Evolutionary conservation across 1,140 invertebrate species (phyloP), one percentile per base, ranked within the genome.

Genomic region (Coelopa frigida): DNA sequence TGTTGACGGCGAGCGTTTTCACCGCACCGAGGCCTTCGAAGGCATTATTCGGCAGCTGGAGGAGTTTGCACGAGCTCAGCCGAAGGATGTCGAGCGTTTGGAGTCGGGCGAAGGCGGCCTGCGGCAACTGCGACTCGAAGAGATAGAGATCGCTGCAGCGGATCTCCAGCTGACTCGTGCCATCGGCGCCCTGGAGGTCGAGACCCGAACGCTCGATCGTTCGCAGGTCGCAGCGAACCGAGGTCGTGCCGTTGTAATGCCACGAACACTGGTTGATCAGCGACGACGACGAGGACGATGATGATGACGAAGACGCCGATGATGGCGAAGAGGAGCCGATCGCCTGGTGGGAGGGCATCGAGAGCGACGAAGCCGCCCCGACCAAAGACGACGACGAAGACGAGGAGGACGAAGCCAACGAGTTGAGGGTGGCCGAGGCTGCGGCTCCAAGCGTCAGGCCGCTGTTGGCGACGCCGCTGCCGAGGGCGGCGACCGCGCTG

Each of bases 1-100:
- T 86, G 53, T 81, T 81, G 21, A 94, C 71, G 12, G 77, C 76
- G 10, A 93, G 72, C 35, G 77, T 77, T 59, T 85, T 87, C 20
- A 92, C 70, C 29, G 85, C 81, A 42, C 70, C 72, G n/a, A 92
- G 70, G 15, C 84, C 84, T 56, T 82, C 77, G 60, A 93, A 88
- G 3, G 85, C 80, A 41, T 83, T 81, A 27, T 81, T 75, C 12
- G 87, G 84, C 54, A 93, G 68, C 46, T 80, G 75, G 5, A 87
- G 68, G 10, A 92, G 72, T 66, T 92, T 91, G 68, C 90, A 94
- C 27, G 81, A 80, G 50, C 79, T 80, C 55, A 93, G 77, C 26
- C 74, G 71, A 5, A 93, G 70, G 26, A 85, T 81, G 58, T 84
- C 80, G 2, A 93, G 72, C 35, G 83, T 79, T 55, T 77, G 76